Conservation (phyloP, 1,140 invertebrate species). For the Cyclina sinensis region DNA sequence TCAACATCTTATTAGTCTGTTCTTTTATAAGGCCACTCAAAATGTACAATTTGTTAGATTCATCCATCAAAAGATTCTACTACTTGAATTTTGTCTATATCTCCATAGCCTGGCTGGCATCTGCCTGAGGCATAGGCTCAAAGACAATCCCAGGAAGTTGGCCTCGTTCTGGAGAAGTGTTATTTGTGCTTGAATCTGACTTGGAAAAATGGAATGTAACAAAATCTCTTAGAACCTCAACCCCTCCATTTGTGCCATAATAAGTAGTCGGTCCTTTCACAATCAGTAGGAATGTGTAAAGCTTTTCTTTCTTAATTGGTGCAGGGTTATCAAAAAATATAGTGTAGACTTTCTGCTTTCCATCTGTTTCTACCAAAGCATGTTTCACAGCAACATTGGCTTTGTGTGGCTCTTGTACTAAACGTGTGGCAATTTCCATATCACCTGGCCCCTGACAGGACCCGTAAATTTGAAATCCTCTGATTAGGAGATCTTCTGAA, state of each 20-base stretch:
- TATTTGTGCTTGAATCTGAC: constrained; percentile 30
- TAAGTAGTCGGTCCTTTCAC: constrained; percentile 35
- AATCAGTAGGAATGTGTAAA: constrained; percentile 23
- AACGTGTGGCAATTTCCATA: not conserved
- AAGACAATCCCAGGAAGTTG: constrained; percentile 64
- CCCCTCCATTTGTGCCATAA: constrained; percentile 34
- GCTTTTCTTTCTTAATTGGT: not conserved
- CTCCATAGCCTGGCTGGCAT: not conserved
- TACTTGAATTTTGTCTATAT: not conserved
- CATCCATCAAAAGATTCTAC: too few species aligned
- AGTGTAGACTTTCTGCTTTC: constrained; percentile 51
- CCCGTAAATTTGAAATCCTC: constrained; percentile 49
- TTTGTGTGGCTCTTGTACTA: constrained; percentile 27
- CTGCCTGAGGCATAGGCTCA: not conserved
- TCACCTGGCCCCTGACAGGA: constrained; percentile 30
- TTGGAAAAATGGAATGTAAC: constrained; percentile 40
- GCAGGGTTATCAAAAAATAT: constrained; percentile 38
- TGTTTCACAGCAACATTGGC: constrained; percentile 12
- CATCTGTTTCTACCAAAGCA: constrained; percentile 29
- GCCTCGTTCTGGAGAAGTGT: constrained; percentile 34
- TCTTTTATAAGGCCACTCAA: too few species aligned
- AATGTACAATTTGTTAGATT: too few species aligned
- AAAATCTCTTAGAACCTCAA: not conserved
- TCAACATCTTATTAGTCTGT: too few species aligned
- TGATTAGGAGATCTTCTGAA: constrained; percentile 39